Percentiles rank a stretch among this genome's conserved stretches.
phyloP scores from a whole-genome alignment of 92 coral and sea anemone genomes.

The Porites evermanni region DNA sequence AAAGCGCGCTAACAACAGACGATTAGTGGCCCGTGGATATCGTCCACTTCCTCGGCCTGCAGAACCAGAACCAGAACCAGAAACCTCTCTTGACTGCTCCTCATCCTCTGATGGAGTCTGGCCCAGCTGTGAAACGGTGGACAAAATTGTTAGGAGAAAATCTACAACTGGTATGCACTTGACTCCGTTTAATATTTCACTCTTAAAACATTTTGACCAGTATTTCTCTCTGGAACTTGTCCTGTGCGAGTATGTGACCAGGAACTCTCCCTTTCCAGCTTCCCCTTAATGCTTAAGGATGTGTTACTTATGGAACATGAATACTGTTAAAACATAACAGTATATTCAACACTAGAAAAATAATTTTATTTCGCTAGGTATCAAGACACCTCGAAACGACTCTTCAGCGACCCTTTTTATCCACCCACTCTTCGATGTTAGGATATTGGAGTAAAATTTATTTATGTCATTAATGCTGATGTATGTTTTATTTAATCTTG shows the following conservation, averaged over 20 bases:
- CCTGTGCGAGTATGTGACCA: too few species aligned
- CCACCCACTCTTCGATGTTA: too few species aligned
- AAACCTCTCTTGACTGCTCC: neutral
- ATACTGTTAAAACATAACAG: too few species aligned
- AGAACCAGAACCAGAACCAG: neutral
- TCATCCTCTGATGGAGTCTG: conserved; percentile 36
- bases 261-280: too few species aligned
- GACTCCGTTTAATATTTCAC: neutral
- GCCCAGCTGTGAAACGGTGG: conserved; percentile 3
- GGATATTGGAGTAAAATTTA: too few species aligned
- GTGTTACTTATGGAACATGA: too few species aligned
- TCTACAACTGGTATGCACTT: conserved; percentile 11
- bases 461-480: neutral
- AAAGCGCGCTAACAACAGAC: neutral
- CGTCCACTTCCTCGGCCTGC: neutral
- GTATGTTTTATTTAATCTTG: neutral
- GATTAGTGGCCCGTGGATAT: neutral
- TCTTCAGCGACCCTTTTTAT: too few species aligned
- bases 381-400: too few species aligned
- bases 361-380: too few species aligned
- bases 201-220: neutral
- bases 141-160: neutral
- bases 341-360: too few species aligned
- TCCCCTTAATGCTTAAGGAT: too few species aligned
- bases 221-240: too few species aligned